Evolutionary conservation across 2,797 vertebrate species (phyloP), one percentile per base, ranked within the genome.

Genomic region (Argentina silus): DNA sequence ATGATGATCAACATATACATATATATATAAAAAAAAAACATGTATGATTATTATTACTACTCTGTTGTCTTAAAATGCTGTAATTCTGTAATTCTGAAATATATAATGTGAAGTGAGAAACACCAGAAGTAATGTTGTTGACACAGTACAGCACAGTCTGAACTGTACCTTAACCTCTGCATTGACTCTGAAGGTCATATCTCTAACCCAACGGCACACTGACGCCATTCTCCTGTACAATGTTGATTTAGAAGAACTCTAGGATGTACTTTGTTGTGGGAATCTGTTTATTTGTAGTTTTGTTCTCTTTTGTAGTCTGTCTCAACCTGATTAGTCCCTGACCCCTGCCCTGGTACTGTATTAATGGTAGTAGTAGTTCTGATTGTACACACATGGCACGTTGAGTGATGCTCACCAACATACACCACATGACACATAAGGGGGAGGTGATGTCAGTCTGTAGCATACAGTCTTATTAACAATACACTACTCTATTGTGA

Each of bases 41-140:
- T 87, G 78, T 89, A 88, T 90, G 90, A 79, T 81, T 77, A 74
- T 73, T 82, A 78, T 73, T 68, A 70, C 69, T 79, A 91, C 89
- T 90, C 86, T 93, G 89, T 91, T 87, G 90, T 93, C 85, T 87
- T 91, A 83, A 90, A 17, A 89, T 76, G 66, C 86, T 90, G 91
- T 91, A 89, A 89, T 87, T 81, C 85, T 90, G 90, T 91, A 86
- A 88, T 87, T 90, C 90, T 92, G 86, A 92, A 72, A 82, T 89
- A 89, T 69, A 87, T 89, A 90, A 90, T 91, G 90, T 93, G 90
- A 93, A 91, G 90, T 91, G 88, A 90, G 86, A 88, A 88, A 90
- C 88, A 92, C 86, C 87, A 88, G 88, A 90, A 88, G 85, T 90
- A 86, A 91, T 69, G 88, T 89, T 83, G 83, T 89, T 83, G 88